A percentile compares a stretch with the other conserved stretches of the same genome.
Evolutionary conservation across 2,888 invertebrate genomes (phyloP).

Genomic region (Syrphus vitripennis): DNA sequence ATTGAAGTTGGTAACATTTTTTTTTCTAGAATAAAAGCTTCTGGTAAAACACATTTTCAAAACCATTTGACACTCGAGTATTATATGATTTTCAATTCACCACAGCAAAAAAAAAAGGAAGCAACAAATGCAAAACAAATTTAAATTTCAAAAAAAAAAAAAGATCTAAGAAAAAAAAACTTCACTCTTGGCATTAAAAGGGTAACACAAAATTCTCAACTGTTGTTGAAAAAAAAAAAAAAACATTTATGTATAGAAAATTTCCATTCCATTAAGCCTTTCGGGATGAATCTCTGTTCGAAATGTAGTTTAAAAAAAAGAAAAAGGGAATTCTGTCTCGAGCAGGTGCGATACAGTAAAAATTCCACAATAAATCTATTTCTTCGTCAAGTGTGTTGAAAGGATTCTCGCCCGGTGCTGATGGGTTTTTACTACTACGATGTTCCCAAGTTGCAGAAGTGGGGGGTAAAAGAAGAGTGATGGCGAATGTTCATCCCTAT

Average conservation of each 20-base stretch:
- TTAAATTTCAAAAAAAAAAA: neutral
- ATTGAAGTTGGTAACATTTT: neutral
- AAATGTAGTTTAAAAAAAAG: too few species aligned
- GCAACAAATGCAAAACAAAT: neutral
- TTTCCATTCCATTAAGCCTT: slow-evolving; percentile 71
- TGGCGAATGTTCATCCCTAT: slow-evolving; percentile 26
- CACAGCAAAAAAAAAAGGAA: neutral
- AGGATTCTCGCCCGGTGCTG: slow-evolving; percentile 54
- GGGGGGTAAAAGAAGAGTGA: neutral
- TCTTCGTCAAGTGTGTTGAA: slow-evolving; percentile 64
- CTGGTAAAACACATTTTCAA: slow-evolving; percentile 11
- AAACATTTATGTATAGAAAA: slow-evolving; percentile 24
- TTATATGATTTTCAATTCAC: slow-evolving; percentile 39
- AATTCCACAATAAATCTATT: slow-evolving; percentile 69
- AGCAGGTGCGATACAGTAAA: slow-evolving; percentile 71
- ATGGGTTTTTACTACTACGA: slow-evolving; percentile 1
- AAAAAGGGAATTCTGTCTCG: slow-evolving; percentile 60
- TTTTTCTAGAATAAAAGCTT: neutral
- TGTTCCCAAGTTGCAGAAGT: too few species aligned
- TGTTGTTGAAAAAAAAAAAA: neutral
- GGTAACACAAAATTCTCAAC: slow-evolving; percentile 7
- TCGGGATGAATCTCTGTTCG: slow-evolving; percentile 61
- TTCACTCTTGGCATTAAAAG: slow-evolving; percentile 34
- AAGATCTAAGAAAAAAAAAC: neutral
- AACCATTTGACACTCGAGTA: slow-evolving; percentile 20